Evolutionary conservation across 2,797 vertebrate species (phyloP).

Genomic region (Phrynocephalus vlangalii): DNA sequence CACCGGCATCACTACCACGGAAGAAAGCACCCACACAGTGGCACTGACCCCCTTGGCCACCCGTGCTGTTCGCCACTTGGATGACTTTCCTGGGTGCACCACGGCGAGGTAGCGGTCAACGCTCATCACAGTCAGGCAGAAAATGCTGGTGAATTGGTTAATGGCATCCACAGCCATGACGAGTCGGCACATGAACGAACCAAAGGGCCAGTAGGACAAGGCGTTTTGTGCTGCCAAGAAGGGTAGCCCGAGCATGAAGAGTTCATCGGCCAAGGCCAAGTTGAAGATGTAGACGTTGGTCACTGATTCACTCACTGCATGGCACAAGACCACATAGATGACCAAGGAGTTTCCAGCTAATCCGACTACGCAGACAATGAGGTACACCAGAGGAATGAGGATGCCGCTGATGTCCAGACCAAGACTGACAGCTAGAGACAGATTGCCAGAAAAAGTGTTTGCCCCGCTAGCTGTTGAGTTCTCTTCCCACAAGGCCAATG

Average conservation of each 20-base stretch:
- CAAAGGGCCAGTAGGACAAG: constrained; percentile 96
- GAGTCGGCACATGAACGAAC: constrained; percentile 92
- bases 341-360: constrained; percentile 93
- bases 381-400: constrained; percentile 89
- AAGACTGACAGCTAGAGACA: constrained; percentile 43
- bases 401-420: constrained; percentile 85
- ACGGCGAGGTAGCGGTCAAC: constrained; percentile 96
- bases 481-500: constrained; percentile 46
- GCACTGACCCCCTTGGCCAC: constrained; percentile 92
- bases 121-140: constrained; percentile 97
- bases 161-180: constrained; percentile 96
- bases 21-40: constrained; percentile 90
- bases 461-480: constrained; percentile 72
- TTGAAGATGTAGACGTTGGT: constrained; percentile 97
- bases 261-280: constrained; percentile 93
- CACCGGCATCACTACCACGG: constrained; percentile 93
- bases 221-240: constrained; percentile 96
- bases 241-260: constrained; percentile 94
- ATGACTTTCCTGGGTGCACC: constrained; percentile 91
- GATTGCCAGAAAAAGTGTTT: constrained; percentile 57
- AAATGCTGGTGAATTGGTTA: constrained; percentile 98
- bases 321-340: constrained; percentile 92
- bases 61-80: constrained; percentile 90
- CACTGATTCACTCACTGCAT: constrained; percentile 92
- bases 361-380: constrained; percentile 91